A percentile compares a stretch with the other conserved stretches of the same genome.
phyloP scores from a whole-genome alignment of 2,113 vertebrate genomes.

The Oriolus oriolus region DNA sequence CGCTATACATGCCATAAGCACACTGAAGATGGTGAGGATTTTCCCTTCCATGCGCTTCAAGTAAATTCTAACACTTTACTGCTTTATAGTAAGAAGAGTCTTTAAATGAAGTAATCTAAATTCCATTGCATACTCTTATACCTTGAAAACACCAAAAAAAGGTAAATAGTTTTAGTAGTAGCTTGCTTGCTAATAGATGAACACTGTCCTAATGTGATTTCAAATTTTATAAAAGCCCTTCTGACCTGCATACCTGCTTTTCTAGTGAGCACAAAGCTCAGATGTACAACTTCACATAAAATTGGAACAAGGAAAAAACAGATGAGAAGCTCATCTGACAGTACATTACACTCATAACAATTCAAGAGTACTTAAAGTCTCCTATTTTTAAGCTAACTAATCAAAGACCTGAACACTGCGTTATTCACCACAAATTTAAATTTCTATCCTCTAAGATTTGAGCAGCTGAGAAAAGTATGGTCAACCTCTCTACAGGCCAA shows the following conservation, averaged over 20 bases:
- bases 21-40: background rate
- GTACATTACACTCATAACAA: background rate
- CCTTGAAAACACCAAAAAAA: background rate
- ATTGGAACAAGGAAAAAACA: background rate
- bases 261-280: background rate
- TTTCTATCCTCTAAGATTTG: background rate
- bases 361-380: background rate
- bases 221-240: background rate
- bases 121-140: background rate
- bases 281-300: background rate
- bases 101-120: background rate
- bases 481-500: background rate
- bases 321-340: background rate
- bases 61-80: background rate
- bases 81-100: background rate
- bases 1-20: background rate
- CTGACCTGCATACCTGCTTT: background rate
- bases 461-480: background rate
- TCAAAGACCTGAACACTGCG: background rate
- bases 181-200: background rate
- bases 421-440: background rate
- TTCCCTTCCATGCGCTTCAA: background rate
- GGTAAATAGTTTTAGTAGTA: background rate
- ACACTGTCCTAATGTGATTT: background rate
- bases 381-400: background rate